These are phyloP conservation scores for Rhipidura dahli DNA, from an alignment of 2,113 vertebrate genomes.

Conservation along the genomic window DNA sequence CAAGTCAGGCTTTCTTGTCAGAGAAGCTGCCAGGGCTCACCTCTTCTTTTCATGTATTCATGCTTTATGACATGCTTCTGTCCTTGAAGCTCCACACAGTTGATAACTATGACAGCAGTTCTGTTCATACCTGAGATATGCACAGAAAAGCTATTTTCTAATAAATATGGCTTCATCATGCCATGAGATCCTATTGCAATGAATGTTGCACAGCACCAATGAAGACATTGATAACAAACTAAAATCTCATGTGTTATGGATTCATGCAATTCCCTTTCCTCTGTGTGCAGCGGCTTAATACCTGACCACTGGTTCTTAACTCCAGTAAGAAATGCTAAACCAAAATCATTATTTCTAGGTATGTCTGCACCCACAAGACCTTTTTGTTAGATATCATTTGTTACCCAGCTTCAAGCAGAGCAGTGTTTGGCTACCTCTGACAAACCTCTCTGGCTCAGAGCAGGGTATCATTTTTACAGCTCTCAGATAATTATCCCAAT, in stretches of 20 bases:
- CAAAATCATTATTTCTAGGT: neutral
- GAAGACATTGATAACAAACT: neutral
- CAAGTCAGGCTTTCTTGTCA: neutral
- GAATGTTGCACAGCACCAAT: neutral
- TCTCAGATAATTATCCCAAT: neutral
- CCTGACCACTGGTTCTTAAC: neutral
- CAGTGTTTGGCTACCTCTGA: neutral
- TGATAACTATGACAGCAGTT: neutral
- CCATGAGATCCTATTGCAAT: neutral
- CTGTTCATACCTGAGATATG: neutral
- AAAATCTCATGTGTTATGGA: neutral
- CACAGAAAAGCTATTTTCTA: neutral
- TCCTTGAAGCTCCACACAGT: neutral
- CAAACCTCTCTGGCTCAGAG: neutral
- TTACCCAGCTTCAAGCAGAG: neutral
- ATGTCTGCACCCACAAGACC: neutral
- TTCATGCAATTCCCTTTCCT: neutral
- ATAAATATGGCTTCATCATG: neutral
- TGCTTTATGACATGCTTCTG: neutral
- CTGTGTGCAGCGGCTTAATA: neutral
- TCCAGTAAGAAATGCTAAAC: neutral
- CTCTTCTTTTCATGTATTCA: neutral
- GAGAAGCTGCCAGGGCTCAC: neutral
- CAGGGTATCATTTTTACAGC: neutral
- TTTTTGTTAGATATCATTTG: neutral